Evolutionary conservation across 2,113 vertebrate genomes (phyloP), one percentile per base, ranked within the genome.

Genomic region (Zingel zingel): DNA sequence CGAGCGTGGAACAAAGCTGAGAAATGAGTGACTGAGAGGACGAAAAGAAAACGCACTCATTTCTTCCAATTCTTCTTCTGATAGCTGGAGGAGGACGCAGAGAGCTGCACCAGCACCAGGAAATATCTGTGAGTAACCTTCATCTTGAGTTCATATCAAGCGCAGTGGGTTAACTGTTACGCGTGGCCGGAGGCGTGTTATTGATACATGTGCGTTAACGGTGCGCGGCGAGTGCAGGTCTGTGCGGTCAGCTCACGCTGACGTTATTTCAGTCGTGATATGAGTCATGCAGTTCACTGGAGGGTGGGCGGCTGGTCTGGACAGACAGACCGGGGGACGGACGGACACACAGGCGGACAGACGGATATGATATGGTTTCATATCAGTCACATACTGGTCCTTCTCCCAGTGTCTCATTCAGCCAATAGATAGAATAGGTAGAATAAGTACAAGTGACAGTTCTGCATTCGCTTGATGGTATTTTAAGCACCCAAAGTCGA

Each of bases 41-140:
- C 1, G 36, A 13, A 14, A 16, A 2, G 23, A 18, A 50, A 15
- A 8, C 1, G 19, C n/a, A 21, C 6, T n/a, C 10, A 14, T 6
- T 18, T 16, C 5, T n/a, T 39, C 2, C 19, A 57, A 48, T 33
- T 58, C 16, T 18, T 50, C 15, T 51, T 18, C 4, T 19, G 25
- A 13, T 1, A 18, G 27, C 39, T 5, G 45, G 43, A 23, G 3
- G 74, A 72, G 53, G 27, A 67, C 12, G 2, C 74, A 11, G 33
- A 39, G 13, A 68, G n/a, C 15, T 7, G 36, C 11, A 39, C 39
- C 56, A 4, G 14, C 54, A 3, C 48, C 43, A 4, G 57, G 72
- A 71, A 7, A 10, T 15, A 70, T 25, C 47, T 7, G 87, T 88
- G 73, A 88, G 87, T 85, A 68, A 16, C 54, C 58, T 27, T 33